phyloP scores from a whole-genome alignment of 2,113 vertebrate species.

The Talpa occidentalis region DNA sequence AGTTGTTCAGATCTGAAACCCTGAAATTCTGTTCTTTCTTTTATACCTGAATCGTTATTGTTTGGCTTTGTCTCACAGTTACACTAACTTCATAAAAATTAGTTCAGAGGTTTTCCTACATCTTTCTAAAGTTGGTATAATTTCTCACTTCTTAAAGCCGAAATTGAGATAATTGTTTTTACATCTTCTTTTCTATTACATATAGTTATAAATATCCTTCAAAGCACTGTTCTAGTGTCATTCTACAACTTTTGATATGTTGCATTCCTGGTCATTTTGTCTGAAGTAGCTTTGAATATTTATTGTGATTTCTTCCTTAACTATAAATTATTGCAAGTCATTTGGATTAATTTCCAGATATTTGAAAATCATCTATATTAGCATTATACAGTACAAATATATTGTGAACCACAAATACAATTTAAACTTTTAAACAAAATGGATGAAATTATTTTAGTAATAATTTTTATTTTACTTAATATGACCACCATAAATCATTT shows the following conservation, averaged over 20 bases:
- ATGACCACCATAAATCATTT: not conserved
- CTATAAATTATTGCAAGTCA: not conserved
- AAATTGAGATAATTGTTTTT: not conserved
- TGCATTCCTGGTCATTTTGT: not conserved
- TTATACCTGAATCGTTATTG: not conserved
- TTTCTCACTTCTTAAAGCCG: not conserved
- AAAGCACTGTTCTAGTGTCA: not conserved
- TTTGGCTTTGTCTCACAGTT: slow-evolving; percentile 1
- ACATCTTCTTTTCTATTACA: not conserved
- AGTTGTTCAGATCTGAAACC: not conserved
- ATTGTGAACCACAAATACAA: not conserved
- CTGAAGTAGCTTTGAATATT: not conserved
- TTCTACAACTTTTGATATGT: not conserved
- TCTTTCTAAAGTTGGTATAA: not conserved
- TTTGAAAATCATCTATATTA: not conserved
- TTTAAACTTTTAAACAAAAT: not conserved
- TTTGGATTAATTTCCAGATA: not conserved
- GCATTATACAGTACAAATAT: not conserved
- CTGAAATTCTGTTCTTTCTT: not conserved
- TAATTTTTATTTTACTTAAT: not conserved
- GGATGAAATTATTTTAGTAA: not conserved
- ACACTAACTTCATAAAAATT: not conserved
- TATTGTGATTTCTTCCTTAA: not conserved
- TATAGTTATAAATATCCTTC: not conserved
- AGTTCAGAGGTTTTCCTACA: not conserved